phyloP scores from a whole-genome alignment of 2,888 invertebrate species.

The Plutella xylostella region DNA sequence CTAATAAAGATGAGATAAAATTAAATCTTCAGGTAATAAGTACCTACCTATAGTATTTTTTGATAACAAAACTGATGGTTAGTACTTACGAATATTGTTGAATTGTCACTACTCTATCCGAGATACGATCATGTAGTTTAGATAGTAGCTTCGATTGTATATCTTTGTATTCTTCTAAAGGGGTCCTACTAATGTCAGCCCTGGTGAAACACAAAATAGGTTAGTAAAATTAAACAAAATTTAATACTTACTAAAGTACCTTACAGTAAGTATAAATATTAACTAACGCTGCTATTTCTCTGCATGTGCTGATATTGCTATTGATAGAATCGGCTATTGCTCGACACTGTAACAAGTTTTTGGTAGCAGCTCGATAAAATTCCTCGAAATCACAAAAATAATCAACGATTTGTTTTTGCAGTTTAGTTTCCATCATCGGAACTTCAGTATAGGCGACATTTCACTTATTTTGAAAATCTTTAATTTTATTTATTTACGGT shows the following conservation, averaged over 20 bases:
- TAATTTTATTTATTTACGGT: no score
- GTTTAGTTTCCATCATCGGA: conserved; percentile 51
- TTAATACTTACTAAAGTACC: no score
- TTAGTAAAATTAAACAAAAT: no score
- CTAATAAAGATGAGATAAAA: no score
- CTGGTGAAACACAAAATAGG: conserved; percentile 35
- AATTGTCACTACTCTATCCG: conserved; percentile 49
- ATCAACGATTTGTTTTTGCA: conserved; percentile 64
- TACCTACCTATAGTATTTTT: no score
- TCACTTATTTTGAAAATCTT: no score
- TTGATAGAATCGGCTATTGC: conserved; percentile 59
- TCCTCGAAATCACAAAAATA: conserved; percentile 64
- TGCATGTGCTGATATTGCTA: conserved; percentile 64
- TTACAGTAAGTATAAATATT: no score
- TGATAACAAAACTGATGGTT: no score
- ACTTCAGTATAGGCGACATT: no score
- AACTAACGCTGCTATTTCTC: conserved; percentile 61
- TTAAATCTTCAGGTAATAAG: no score
- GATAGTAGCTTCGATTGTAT: conserved; percentile 49
- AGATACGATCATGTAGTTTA: conserved; percentile 47
- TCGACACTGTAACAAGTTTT: conserved; percentile 63
- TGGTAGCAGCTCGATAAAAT: conserved; percentile 55
- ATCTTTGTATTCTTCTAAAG: conserved; percentile 50
- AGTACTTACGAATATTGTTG: conserved; percentile 46
- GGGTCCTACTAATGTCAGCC: conserved; percentile 46